phyloP scores from a whole-genome alignment of 2,797 vertebrate genomes.

The Eidolon dupreanum region DNA sequence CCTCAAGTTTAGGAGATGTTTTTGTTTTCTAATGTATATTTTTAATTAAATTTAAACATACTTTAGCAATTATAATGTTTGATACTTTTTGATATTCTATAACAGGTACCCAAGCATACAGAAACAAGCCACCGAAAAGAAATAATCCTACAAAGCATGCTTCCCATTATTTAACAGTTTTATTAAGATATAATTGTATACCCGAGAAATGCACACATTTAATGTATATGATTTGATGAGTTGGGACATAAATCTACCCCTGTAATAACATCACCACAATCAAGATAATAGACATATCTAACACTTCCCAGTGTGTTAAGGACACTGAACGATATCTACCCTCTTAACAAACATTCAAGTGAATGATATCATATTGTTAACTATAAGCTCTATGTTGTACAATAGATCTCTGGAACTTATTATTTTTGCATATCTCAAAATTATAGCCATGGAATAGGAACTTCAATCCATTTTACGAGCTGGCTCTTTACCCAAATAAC shows the following conservation, averaged over 20 bases:
- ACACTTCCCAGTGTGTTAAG: not conserved
- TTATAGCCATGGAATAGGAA: not conserved
- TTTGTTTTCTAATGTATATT: not conserved
- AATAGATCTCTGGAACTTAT: not conserved
- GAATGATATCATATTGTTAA: not conserved
- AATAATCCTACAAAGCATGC: not conserved
- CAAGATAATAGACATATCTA: not conserved
- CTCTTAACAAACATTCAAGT: not conserved
- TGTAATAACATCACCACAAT: not conserved
- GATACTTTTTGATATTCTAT: not conserved
- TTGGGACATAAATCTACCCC: not conserved
- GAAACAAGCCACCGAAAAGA: not conserved
- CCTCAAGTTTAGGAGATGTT: not conserved
- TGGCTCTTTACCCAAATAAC: not conserved
- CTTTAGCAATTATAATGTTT: not conserved
- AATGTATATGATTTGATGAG: not conserved
- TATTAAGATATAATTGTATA: not conserved
- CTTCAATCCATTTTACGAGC: not conserved
- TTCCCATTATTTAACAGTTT: not conserved
- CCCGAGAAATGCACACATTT: not conserved
- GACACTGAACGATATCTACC: not conserved
- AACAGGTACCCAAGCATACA: not conserved
- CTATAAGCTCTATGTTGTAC: not conserved
- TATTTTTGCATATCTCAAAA: not conserved
- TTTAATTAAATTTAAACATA: not conserved